phyloP scores from a whole-genome alignment of 2,888 invertebrate genomes.

The Rhingia rostrata region DNA sequence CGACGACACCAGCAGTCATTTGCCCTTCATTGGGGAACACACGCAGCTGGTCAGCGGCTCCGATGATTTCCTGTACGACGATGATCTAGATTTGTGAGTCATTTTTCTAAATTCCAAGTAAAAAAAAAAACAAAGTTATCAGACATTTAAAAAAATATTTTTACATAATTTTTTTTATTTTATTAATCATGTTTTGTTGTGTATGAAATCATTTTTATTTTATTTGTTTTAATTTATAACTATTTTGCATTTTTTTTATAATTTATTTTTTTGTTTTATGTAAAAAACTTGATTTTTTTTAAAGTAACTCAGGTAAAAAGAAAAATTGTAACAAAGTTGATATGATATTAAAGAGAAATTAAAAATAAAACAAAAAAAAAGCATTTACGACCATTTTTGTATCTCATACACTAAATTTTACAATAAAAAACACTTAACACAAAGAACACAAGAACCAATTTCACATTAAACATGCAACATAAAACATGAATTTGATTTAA shows the following conservation, averaged over 20 bases:
- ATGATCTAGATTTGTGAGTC: constrained; percentile 82
- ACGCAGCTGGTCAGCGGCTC: constrained; percentile 77
- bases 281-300: constrained; percentile 40
- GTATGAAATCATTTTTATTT: constrained; percentile 51
- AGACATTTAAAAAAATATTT: constrained; percentile 16
- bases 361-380: constrained; percentile 29
- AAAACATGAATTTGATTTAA: constrained; percentile 43
- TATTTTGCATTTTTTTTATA: constrained; percentile 47
- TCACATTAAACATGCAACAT: background rate
- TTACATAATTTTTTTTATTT: constrained; percentile 41
- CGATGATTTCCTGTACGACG: constrained; percentile 80
- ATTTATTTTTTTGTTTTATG: constrained; percentile 46
- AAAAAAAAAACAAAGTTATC: constrained; percentile 30
- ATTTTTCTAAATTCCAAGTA: constrained; percentile 60
- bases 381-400: constrained; percentile 49
- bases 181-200: constrained; percentile 50
- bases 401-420: constrained; percentile 10
- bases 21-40: constrained; percentile 75
- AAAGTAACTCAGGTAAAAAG: constrained; percentile 59
- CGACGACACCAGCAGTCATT: constrained; percentile 73
- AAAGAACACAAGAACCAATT: background rate
- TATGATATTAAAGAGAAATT: constrained; percentile 9
- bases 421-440: constrained; percentile 14
- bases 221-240: constrained; percentile 32
- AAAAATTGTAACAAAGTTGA: constrained; percentile 52